Percentiles rank a stretch among this genome's conserved stretches.
phyloP scores from a whole-genome alignment of 2,797 vertebrate genomes.

The Anabas testudineus region DNA sequence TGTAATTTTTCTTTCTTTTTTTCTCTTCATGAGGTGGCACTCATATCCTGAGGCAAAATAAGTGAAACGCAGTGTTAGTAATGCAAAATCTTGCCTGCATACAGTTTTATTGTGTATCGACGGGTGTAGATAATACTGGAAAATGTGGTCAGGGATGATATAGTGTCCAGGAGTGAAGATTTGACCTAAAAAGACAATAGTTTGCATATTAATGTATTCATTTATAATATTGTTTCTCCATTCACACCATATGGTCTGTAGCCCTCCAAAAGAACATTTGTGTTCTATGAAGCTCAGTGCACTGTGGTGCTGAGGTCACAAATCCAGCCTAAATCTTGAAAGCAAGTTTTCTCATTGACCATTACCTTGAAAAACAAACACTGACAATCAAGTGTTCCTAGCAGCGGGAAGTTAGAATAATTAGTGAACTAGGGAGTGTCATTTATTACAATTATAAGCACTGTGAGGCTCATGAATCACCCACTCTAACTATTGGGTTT shows the following conservation, averaged over 20 bases:
- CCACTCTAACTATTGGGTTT: not conserved
- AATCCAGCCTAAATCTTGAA: not conserved
- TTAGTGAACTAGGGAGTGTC: constrained; percentile 4
- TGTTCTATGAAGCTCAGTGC: not conserved
- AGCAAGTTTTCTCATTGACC: not conserved
- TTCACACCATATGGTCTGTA: too few species aligned
- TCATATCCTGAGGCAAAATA: too few species aligned
- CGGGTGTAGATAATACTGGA: not conserved
- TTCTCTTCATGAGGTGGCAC: too few species aligned
- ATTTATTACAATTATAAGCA: not conserved
- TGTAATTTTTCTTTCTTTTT: too few species aligned
- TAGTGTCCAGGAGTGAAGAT: too few species aligned
- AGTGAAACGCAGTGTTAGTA: too few species aligned
- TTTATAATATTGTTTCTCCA: too few species aligned
- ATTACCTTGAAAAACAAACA: not conserved
- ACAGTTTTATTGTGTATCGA: too few species aligned
- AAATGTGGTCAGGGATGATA: too few species aligned
- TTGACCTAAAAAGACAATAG: too few species aligned
- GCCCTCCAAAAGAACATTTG: too few species aligned
- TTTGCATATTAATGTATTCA: not conserved
- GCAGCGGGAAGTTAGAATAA: constrained; percentile 17
- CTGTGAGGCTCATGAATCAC: not conserved
- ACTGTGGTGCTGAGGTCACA: not conserved
- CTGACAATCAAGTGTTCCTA: not conserved
- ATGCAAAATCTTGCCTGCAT: too few species aligned